These are phyloP conservation scores for human (Homo sapiens) DNA, from an alignment of 2,113 vertebrate species.

Conservation along the genomic window DNA sequence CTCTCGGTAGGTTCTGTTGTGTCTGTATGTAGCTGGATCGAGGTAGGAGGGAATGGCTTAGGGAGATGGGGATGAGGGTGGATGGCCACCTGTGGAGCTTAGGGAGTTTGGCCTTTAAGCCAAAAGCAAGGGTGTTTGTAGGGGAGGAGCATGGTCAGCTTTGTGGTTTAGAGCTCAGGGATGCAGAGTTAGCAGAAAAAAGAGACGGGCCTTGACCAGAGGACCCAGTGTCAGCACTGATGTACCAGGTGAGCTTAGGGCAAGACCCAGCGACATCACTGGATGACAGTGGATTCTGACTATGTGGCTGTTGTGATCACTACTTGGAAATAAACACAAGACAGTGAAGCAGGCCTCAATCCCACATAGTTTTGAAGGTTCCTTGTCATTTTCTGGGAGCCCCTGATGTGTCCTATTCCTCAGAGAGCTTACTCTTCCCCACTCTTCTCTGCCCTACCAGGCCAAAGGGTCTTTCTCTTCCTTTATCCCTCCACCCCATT, in stretches of 20 bases:
- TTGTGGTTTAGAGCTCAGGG: slow-evolving; percentile 26
- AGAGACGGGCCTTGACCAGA: neutral
- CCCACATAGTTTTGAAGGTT: neutral
- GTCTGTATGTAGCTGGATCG: neutral
- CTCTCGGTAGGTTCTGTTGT: neutral
- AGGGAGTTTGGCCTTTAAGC: neutral
- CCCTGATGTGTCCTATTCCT: neutral
- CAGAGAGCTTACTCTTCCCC: neutral
- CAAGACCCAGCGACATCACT: neutral
- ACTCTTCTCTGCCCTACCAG: neutral
- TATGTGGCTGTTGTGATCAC: neutral
- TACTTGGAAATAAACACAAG: neutral
- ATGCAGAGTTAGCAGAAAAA: neutral
- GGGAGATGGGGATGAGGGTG: neutral
- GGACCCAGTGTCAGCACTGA: neutral
- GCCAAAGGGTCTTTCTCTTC: neutral
- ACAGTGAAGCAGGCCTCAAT: neutral
- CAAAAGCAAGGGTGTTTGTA: neutral
- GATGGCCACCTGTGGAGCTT: neutral
- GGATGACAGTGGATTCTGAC: neutral
- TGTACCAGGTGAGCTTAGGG: neutral
- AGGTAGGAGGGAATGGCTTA: neutral
- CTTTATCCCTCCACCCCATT: neutral
- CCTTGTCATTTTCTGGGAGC: slow-evolving; percentile 12
- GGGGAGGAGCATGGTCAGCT: neutral